phyloP scores from a whole-genome alignment of 1,140 invertebrate species.

The Nymphalis io region DNA sequence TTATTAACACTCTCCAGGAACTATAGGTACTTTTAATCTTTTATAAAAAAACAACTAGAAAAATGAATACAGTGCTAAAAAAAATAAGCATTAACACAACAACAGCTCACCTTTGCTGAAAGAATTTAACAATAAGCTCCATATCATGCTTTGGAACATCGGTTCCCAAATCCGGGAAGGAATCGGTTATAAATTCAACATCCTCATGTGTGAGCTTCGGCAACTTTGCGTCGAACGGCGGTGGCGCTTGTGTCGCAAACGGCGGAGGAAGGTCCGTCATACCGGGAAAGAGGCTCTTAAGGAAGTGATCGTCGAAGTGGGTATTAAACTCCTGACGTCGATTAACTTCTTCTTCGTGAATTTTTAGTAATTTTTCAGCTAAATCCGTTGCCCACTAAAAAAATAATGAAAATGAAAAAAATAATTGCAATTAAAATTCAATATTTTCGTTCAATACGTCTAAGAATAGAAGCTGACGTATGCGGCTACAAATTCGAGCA shows the following conservation, averaged over 20 bases:
- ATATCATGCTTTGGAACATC: conserved; percentile 84
- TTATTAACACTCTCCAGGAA: no score
- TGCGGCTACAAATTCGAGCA: no score
- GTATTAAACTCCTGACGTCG: conserved; percentile 87
- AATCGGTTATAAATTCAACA: conserved; percentile 56
- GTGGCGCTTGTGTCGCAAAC: conserved; percentile 90
- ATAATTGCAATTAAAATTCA: no score
- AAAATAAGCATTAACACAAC: conserved; percentile 39
- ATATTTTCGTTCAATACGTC: no score
- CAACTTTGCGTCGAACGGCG: conserved; percentile 86
- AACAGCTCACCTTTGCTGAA: conserved; percentile 78
- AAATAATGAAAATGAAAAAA: not conserved
- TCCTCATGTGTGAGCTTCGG: conserved; percentile 83
- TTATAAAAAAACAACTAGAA: no score
- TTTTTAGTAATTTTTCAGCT: conserved; percentile 86
- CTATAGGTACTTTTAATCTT: no score
- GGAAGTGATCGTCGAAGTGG: conserved; percentile 92
- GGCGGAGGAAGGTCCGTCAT: conserved; percentile 91
- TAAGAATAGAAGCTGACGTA: no score
- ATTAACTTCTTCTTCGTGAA: conserved; percentile 89
- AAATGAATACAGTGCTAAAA: not conserved
- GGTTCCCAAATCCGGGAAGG: conserved; percentile 63
- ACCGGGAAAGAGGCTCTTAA: conserved; percentile 92
- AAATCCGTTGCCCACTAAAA: conserved; percentile 88
- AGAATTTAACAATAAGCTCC: conserved; percentile 86